Percentiles rank a stretch among this genome's conserved stretches.
Conservation (phyloP, 2,113 vertebrate genomes). For the Heterochromis multidens region DNA sequence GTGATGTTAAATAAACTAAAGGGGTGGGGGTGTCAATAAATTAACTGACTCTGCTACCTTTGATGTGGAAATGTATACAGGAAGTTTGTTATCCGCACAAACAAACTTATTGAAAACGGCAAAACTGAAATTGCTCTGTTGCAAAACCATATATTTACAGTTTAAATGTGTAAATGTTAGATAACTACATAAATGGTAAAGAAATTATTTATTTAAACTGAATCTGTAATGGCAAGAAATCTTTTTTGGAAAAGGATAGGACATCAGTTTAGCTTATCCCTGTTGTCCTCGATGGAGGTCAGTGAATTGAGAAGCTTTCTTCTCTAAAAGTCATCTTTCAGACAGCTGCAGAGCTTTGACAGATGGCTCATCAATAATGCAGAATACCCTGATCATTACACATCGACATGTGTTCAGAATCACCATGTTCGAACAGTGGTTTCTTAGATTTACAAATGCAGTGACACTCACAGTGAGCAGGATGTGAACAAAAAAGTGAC, state of each 20-base stretch:
- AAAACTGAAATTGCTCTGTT: neutral
- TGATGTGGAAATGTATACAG: constrained; percentile 35
- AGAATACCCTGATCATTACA: constrained; percentile 56
- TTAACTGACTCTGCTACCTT: constrained; percentile 19
- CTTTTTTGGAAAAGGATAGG: neutral
- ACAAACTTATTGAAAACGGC: neutral
- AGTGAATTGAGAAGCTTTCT: neutral
- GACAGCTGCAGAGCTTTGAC: constrained; percentile 35
- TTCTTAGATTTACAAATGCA: constrained; percentile 43
- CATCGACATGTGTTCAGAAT: constrained; percentile 46
- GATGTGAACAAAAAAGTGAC: neutral
- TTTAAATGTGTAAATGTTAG: neutral
- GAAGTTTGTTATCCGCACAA: constrained; percentile 28
- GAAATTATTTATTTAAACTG: neutral
- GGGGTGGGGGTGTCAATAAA: neutral
- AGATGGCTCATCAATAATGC: constrained; percentile 73
- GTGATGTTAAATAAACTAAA: constrained; percentile 53
- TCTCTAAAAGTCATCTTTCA: constrained; percentile 3
- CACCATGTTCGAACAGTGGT: constrained; percentile 42
- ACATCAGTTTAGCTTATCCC: neutral
- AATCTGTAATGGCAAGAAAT: neutral
- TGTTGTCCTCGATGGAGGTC: neutral
- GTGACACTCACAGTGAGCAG: constrained; percentile 17
- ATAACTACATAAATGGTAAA: neutral
- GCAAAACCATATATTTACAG: neutral